Base-by-base conservation (phyloP, 2,797 vertebrate species). In the Alectoris magna region DNA sequence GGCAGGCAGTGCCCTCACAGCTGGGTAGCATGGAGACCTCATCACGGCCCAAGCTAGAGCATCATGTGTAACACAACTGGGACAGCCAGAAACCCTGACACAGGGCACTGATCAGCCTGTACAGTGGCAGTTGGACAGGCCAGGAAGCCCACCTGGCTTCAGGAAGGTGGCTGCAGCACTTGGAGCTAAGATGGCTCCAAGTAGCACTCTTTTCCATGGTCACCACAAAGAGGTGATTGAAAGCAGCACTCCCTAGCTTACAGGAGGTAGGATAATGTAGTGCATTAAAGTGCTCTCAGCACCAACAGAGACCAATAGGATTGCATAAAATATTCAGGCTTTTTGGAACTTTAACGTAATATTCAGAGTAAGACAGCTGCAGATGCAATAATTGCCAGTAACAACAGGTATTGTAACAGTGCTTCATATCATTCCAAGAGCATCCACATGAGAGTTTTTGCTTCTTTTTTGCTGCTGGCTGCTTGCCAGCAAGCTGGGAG, bases 11-110 rank as follows among this genome's bases (percentile, higher is more conserved):
- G 1, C 64, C 39, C 62, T 26, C 1, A 0, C 91, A 1, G 39
- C 62, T 21, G 27, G 48, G 10, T 0, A 0, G 0, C 0, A 34
- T 6, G 3, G 44, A 34, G 34, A 80, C 55, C 38, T 23, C 27
- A 27, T 21, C 8, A 41, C 18, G 2, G 27, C 26, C 14, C 4
- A 1, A 0, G 13, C 19, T 0, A 1, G 23, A 49, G 29, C 80
- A 55, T 55, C 4, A 0, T 63, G 2, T 56, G 29, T 36, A 3
- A 23, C 53, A 66, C 6, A 8, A 3, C 31, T 1, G 1, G 55
- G 23, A 19, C 48, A n/a, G 76, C 49, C 26, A 3, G 39, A 18
- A 53, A 27, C 59, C 72, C 38, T 63, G 74, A 36, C 23, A 15
- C 9, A 0, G 44, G 74, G 49, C 34, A 1, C 1, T 0, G 7